These are phyloP conservation scores for Sebastes vulpes DNA, from an alignment of 2,797 vertebrate species.

Conservation along the genomic window DNA sequence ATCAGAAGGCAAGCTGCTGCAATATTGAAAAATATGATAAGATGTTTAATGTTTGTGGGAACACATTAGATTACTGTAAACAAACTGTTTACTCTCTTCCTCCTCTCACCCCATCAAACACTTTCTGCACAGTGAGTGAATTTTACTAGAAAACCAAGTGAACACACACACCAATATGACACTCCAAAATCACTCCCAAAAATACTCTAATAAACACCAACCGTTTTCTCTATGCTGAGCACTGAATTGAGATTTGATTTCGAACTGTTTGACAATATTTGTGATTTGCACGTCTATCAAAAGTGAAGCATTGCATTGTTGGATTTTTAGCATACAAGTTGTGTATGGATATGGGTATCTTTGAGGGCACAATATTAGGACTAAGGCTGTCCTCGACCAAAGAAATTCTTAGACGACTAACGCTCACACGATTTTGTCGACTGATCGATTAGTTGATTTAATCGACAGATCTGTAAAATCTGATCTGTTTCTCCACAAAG, in stretches of 20 bases:
- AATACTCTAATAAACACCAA: not conserved
- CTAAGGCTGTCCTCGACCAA: too few relatives aligned
- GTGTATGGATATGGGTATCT: too few relatives aligned
- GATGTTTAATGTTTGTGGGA: not conserved
- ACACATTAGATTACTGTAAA: not conserved
- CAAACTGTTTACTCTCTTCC: not conserved
- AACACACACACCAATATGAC: not conserved
- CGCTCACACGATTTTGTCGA: too few relatives aligned
- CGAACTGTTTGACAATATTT: not conserved
- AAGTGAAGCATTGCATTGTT: not conserved
- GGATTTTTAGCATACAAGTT: not conserved
- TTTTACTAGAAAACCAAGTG: not conserved
- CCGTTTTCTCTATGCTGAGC: not conserved
- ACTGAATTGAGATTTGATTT: not conserved
- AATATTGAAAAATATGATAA: not conserved
- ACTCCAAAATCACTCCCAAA: too few relatives aligned
- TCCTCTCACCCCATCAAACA: not conserved
- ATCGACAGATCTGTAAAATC: too few relatives aligned
- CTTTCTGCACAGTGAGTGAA: not conserved
- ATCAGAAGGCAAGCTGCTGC: constrained; percentile 4
- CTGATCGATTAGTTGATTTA: too few relatives aligned
- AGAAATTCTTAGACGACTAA: too few relatives aligned
- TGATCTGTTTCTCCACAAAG: too few relatives aligned
- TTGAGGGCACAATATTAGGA: too few relatives aligned
- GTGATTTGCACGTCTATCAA: not conserved